These are phyloP conservation scores for Ichneumon xanthorius DNA, from an alignment of 2,888 invertebrate species.

Conservation along the genomic window DNA sequence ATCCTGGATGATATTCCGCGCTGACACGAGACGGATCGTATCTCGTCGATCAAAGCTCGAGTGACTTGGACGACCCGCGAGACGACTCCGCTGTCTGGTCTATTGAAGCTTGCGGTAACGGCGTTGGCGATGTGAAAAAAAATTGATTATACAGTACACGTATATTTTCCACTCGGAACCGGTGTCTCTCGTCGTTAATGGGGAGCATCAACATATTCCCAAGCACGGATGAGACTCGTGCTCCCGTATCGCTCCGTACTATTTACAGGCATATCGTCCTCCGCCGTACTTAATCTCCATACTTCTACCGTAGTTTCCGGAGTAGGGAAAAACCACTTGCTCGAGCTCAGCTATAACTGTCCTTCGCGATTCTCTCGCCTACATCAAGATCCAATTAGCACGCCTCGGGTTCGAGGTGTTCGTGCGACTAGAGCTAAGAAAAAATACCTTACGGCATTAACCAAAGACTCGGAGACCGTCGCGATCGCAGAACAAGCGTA, in stretches of 20 bases:
- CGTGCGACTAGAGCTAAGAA: slow-evolving; percentile 40
- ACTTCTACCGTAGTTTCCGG: slow-evolving; percentile 10
- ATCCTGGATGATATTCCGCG: not conserved
- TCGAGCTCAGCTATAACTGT: slow-evolving; percentile 24
- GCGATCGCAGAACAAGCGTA: not conserved
- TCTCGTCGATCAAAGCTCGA: slow-evolving; percentile 15
- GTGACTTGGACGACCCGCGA: slow-evolving; percentile 8
- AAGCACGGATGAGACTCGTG: slow-evolving; percentile 52
- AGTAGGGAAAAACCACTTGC: slow-evolving; percentile 9
- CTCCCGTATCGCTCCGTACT: slow-evolving; percentile 18
- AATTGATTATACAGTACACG: slow-evolving; percentile 26
- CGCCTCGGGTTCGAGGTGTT: slow-evolving; percentile 19
- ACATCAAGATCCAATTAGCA: slow-evolving; percentile 75
- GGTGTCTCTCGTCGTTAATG: slow-evolving; percentile 48
- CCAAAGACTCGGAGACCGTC: not conserved
- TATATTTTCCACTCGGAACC: slow-evolving; percentile 45
- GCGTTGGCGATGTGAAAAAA: slow-evolving; percentile 11
- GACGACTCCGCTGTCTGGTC: not conserved
- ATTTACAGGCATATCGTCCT: slow-evolving; percentile 22
- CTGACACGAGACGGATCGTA: slow-evolving; percentile 16
- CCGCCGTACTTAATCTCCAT: not conserved
- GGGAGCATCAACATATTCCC: slow-evolving; percentile 54
- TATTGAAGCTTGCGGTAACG: not conserved
- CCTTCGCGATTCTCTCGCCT: slow-evolving; percentile 67
- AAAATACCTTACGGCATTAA: not conserved